phyloP scores from a whole-genome alignment of 2,113 vertebrate genomes.

The Campylomormyrus tamandua region DNA sequence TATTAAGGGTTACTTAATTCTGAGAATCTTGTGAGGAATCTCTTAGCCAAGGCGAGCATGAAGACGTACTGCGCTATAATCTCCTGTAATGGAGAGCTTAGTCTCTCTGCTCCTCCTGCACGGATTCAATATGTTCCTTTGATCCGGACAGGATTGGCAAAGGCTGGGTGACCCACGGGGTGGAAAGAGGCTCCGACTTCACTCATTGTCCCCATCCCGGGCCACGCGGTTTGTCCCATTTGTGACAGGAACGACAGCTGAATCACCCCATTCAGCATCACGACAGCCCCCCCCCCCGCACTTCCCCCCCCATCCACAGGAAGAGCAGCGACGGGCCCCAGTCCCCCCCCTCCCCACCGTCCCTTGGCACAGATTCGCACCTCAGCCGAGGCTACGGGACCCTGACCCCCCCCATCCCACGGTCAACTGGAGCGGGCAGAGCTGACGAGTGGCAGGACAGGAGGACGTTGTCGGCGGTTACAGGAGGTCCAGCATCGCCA shows the following conservation, averaged over 20 bases:
- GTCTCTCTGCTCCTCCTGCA: not conserved
- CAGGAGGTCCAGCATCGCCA: constrained; percentile 38
- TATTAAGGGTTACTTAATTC: not conserved
- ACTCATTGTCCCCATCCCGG: constrained; percentile 38
- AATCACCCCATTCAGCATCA: constrained; percentile 36
- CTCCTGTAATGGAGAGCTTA: not conserved
- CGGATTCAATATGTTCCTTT: constrained; percentile 14
- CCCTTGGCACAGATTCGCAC: constrained; percentile 51
- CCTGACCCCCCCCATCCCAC: constrained; percentile 45
- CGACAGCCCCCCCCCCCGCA: constrained; percentile 7
- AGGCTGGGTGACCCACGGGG: constrained; percentile 32
- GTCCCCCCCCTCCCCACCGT: constrained; percentile 32
- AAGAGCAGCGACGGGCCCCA: constrained; percentile 38
- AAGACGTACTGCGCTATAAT: not conserved
- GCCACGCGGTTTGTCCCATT: not conserved
- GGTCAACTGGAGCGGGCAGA: constrained; percentile 45
- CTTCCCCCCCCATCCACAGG: constrained; percentile 35
- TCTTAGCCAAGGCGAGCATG: not conserved
- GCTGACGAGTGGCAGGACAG: constrained; percentile 19
- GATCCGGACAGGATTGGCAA: constrained; percentile 21
- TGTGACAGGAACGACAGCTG: constrained; percentile 30
- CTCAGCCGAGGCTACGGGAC: constrained; percentile 56
- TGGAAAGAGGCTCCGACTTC: constrained; percentile 28
- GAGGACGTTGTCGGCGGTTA: constrained; percentile 22
- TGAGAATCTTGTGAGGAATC: not conserved